Evolutionary conservation across 2,113 vertebrate genomes (phyloP).

Genomic region (Eurypyga helias): DNA sequence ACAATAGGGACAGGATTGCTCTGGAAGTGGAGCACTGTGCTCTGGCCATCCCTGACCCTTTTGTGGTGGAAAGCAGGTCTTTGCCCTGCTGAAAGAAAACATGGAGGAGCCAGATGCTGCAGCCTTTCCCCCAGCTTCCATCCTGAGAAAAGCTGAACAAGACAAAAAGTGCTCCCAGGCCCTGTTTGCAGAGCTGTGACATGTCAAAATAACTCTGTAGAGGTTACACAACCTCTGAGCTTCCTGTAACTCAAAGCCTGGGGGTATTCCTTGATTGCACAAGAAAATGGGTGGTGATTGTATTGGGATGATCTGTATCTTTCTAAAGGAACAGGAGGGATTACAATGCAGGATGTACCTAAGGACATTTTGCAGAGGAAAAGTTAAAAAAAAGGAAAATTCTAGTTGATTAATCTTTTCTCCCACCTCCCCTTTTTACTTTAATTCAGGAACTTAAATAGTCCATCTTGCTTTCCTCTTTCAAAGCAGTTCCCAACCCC

Average conservation of each 20-base stretch:
- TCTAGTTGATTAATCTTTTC: background rate
- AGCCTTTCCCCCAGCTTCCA: background rate
- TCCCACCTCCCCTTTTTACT: background rate
- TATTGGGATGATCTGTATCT: background rate
- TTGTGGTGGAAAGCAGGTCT: background rate
- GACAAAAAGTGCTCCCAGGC: background rate
- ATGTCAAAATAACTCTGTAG: background rate
- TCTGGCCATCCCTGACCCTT: background rate
- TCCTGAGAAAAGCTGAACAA: background rate
- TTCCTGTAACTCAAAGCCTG: conserved; percentile 34
- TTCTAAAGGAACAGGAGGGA: background rate
- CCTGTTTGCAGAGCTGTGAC: background rate
- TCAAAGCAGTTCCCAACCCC: background rate
- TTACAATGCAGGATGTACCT: background rate
- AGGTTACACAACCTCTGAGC: background rate
- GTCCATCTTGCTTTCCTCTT: background rate
- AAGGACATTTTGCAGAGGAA: background rate
- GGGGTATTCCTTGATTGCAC: background rate
- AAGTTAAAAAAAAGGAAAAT: background rate
- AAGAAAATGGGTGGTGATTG: background rate
- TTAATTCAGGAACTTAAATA: background rate
- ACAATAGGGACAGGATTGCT: background rate
- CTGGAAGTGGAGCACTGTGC: background rate
- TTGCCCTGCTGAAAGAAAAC: background rate
- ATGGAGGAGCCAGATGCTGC: background rate